Evolutionary conservation across 2,888 invertebrate species (phyloP).

Genomic region (Ophioninae sp.): DNA sequence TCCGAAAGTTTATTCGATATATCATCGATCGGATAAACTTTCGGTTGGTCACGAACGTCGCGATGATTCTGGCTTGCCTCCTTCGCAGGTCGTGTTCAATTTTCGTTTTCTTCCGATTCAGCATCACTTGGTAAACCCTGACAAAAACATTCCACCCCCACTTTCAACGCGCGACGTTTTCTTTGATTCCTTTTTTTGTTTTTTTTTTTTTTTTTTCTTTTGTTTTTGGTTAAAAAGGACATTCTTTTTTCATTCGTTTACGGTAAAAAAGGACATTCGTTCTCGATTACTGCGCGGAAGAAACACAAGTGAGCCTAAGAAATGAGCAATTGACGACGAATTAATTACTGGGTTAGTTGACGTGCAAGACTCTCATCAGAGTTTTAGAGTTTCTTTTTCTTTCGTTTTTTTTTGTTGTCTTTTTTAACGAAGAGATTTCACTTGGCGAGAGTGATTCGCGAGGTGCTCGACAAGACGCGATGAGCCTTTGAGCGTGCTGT

Average conservation of each 20-base stretch:
- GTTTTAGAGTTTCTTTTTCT: background rate
- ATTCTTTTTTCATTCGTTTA: slow-evolving; percentile 9
- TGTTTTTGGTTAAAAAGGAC: slow-evolving; percentile 17
- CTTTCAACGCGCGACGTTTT: background rate
- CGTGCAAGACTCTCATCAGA: slow-evolving; percentile 19
- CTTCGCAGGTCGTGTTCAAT: slow-evolving; percentile 7
- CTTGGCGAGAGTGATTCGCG: slow-evolving; percentile 23
- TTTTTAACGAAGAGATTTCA: slow-evolving; percentile 22
- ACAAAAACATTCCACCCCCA: slow-evolving; percentile 18
- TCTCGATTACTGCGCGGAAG: slow-evolving; percentile 8
- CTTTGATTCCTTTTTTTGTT: background rate
- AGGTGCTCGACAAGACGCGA: slow-evolving; percentile 7
- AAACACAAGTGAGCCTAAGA: slow-evolving; percentile 6
- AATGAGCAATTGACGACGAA: slow-evolving; percentile 36
- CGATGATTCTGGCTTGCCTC: slow-evolving; percentile 5
- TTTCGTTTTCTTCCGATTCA: slow-evolving; percentile 17
- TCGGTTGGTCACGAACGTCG: background rate
- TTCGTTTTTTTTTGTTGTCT: background rate
- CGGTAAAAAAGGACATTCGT: slow-evolving; percentile 15
- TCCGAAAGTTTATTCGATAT: background rate
- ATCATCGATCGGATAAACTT: background rate
- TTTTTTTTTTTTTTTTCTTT: slow-evolving; percentile 9
- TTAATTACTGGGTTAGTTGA: slow-evolving; percentile 30
- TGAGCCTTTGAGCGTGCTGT: slow-evolving; percentile 40
- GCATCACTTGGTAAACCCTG: slow-evolving; percentile 1